A percentile compares a stretch with the other conserved stretches of the same genome.
Conservation (phyloP, 2,888 invertebrate genomes). For the Stictocephala bisonia region DNA sequence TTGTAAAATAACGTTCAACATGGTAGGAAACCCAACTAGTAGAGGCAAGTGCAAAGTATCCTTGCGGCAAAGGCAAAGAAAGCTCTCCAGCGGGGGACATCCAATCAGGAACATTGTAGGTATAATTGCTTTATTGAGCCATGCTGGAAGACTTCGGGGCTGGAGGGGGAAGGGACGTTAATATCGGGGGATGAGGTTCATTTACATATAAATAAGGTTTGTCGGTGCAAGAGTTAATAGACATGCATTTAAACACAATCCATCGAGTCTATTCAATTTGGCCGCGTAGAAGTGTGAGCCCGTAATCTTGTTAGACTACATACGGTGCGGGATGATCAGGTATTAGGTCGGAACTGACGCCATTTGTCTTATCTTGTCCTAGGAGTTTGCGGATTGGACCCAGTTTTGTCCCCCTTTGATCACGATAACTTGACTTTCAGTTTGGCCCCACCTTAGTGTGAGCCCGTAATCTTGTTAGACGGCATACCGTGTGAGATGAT, state of each 20-base stretch:
- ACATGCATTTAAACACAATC: constrained; percentile 43
- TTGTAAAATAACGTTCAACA: no score
- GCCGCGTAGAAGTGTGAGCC: constrained; percentile 28
- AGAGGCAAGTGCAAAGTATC: no score
- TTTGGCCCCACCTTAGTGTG: constrained; percentile 27
- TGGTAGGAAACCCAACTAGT: no score
- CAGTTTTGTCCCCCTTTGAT: no score
- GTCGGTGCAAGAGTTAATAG: constrained; percentile 42
- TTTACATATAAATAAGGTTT: constrained; percentile 46
- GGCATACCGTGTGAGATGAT: constrained; percentile 37
- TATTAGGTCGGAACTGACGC: no score
- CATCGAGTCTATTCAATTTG: constrained; percentile 41
- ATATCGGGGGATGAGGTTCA: constrained; percentile 35
- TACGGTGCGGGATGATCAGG: constrained; percentile 41
- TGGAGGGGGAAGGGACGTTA: constrained; percentile 24
- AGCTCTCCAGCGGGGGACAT: constrained; percentile 23
- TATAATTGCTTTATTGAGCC: constrained; percentile 42
- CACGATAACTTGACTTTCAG: no score
- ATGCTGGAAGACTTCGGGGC: constrained; percentile 23
- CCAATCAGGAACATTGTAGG: constrained; percentile 42
- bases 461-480: constrained; percentile 33
- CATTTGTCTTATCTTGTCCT: no score
- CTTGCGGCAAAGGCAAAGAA: no score
- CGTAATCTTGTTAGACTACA: constrained; percentile 32
- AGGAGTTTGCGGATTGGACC: no score